Conservation (phyloP, 2,888 invertebrate genomes). For the Limnephilus lunatus region DNA sequence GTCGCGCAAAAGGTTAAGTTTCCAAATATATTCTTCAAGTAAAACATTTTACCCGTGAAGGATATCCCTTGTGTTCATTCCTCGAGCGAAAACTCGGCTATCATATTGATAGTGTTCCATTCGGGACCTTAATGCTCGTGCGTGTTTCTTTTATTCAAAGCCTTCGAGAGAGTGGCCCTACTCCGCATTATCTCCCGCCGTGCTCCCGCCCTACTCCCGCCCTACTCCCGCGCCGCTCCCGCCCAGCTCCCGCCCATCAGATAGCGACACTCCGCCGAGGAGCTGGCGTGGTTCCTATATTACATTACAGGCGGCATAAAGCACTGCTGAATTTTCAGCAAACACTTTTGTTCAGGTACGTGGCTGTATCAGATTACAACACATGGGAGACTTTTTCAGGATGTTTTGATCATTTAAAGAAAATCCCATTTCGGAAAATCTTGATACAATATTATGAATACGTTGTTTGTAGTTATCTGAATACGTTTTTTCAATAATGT, state of each 20-base stretch:
- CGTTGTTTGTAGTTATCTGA: not conserved
- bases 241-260: constrained; percentile 26
- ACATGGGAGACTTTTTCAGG: constrained; percentile 34
- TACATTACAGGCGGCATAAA: constrained; percentile 39
- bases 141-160: constrained; percentile 64
- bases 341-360: constrained; percentile 40
- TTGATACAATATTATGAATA: not conserved
- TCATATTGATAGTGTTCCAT: constrained; percentile 63
- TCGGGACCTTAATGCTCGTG: constrained; percentile 55
- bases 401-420: constrained; percentile 26
- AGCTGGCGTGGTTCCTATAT: constrained; percentile 13
- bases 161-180: constrained; percentile 55
- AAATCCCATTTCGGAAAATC: not conserved
- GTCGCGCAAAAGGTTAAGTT: not conserved
- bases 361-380: constrained; percentile 36
- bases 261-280: constrained; percentile 40
- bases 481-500: not conserved
- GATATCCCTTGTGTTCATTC: constrained; percentile 33
- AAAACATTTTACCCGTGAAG: not conserved
- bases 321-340: constrained; percentile 34
- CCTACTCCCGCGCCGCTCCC: constrained; percentile 17
- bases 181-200: constrained; percentile 19
- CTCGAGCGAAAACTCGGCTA: constrained; percentile 51
- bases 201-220: not conserved
- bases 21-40: not conserved